Base-by-base conservation (phyloP, 2,797 vertebrate species). In the Alosa sapidissima region DNA sequence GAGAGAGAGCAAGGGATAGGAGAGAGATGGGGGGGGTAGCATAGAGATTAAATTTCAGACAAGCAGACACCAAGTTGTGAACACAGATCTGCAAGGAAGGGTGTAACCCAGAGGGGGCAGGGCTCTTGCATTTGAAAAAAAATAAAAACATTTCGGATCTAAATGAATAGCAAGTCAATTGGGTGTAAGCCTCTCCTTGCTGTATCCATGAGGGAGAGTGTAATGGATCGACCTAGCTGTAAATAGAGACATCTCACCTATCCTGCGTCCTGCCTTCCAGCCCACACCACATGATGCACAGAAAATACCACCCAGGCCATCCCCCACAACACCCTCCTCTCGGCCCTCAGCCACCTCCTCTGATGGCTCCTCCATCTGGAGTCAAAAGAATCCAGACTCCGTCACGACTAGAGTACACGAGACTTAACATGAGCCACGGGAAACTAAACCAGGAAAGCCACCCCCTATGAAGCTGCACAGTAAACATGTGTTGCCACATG, bases 221-320 rank as follows among this genome's bases (percentile, higher is more conserved):
- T 89, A 86, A 89, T 85, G 81, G 75, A 84, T 90, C 47, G 16
- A 84, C 83, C 72, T 36, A 68, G 88, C 91, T 93, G 85, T 83
- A 93, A 94, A 93, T 91, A 90, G 91, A 91, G 88, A 90, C 88
- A 86, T 91, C 88, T 91, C 87, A 90, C 90, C 87, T 87, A 90
- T 91, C 86, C 60, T 33, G 60, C 81, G 2, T 68, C 72, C 49
- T 52, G 68, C 82, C 82, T 72, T 19, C 60, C 11, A n/a, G 47
- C 60, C 14, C 58, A 14, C 85, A 86, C 45, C 92, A 93, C 92
- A 91, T 92, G 92, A 92, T 88, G 85, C 45, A 86, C 33, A 84
- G 87, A 90, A 88, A 89, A 94, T 94, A 92, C 92, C 93, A 89
- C 84, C 21, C 81, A 91, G 91, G 91, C 87, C 92, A 87, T 10